Percentiles rank a stretch among this genome's conserved stretches.
phyloP scores from a whole-genome alignment of 2,113 vertebrate genomes.

The Junco hyemalis region DNA sequence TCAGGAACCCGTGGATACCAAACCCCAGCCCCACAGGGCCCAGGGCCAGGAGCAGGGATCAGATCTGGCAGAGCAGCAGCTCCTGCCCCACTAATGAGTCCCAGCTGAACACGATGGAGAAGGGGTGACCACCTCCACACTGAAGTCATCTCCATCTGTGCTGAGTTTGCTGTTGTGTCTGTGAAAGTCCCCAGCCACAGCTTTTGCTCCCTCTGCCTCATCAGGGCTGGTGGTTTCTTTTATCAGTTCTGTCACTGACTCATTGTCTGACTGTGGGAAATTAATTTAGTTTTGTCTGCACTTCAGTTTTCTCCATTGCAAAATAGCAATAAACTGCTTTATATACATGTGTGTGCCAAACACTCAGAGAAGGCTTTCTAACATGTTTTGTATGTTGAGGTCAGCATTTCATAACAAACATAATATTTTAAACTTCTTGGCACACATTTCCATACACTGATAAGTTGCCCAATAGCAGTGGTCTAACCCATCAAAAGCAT shows the following conservation, averaged over 20 bases:
- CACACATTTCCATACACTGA: not conserved
- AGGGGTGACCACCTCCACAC: not conserved
- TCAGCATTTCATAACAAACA: not conserved
- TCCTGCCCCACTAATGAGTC: not conserved
- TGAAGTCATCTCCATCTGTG: not conserved
- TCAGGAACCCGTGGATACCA: rapidly evolving
- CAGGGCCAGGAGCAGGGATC: not conserved
- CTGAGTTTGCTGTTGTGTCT: not conserved
- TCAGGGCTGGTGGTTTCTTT: not conserved
- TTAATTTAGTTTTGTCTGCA: not conserved
- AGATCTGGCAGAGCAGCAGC: not conserved
- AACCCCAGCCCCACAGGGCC: not conserved
- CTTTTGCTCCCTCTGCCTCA: not conserved
- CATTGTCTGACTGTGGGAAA: not conserved
- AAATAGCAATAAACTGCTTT: not conserved
- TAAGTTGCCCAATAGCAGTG: not conserved
- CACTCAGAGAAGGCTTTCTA: not conserved
- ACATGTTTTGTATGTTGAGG: not conserved
- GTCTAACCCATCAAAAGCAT: not conserved
- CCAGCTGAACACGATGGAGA: not conserved
- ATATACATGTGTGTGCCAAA: not conserved
- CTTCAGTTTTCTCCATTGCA: not conserved
- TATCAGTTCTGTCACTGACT: slow-evolving; percentile 31
- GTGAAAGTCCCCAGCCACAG: not conserved
- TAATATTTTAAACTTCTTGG: not conserved